Base-by-base conservation (phyloP, 2,888 invertebrate species). In the Baccha elongata region DNA sequence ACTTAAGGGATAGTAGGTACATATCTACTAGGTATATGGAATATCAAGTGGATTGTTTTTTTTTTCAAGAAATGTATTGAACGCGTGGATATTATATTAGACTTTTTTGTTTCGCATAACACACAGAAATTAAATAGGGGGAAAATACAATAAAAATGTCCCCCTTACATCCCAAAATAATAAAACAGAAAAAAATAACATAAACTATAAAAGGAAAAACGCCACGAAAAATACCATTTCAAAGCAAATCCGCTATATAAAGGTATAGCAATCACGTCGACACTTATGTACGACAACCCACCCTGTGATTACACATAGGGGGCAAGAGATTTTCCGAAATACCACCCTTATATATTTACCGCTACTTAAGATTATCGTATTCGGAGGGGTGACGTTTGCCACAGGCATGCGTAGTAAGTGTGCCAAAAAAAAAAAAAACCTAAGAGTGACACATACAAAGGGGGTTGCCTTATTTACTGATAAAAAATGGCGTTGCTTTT, bases 391-490 rank as follows among this genome's bases (percentile, higher is more conserved):
- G 78, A 73, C 62, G 55, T 53, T 44, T 78, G 13, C 64, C 29
- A 48, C 40, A 72, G 72, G 87, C 89, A 89, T 86, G 89, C 89
- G 89, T 88, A 86, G 13, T 86, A 84, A 74, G 85, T 71, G 79
- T 84, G 85, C 72, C 85, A 79, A 84, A 64, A 65, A 48, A 69
- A 58, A 64, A 32, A 62, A 50, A 42, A 21, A n/a, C n/a, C 6
- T 23, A 10, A 10, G 13, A 15, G 19, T 21, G 3, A n/a, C 21
- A 26, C 19, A 55, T 37, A 67, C 71, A 74, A 72, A 71, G 55
- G 23, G 42, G 35, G 52, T 13, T 32, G 37, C 15, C 3, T 10
- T 23, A 23, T 32, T 35, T 62, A 48, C 10, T 3, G 65, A 35
- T 50, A 74, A 84, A 79, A 67, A 76, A 68, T 84, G 74, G 78